Evolutionary conservation across 1,140 invertebrate species (phyloP).

Genomic region (Samia ricini): DNA sequence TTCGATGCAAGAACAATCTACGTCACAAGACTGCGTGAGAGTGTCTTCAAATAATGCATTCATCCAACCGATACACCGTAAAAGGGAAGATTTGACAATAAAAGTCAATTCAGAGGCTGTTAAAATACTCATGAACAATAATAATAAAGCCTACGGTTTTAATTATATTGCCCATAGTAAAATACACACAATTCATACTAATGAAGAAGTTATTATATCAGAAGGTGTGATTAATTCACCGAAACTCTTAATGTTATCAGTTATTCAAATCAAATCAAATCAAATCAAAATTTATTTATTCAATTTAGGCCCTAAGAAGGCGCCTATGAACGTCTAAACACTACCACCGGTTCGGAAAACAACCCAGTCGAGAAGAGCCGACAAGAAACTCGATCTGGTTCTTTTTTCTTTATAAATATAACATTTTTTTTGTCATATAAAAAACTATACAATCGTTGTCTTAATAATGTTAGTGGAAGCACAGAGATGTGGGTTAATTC

Average conservation of each 20-base stretch:
- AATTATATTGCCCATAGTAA: constrained; percentile 79
- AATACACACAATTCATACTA: constrained; percentile 68
- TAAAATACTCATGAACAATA: constrained; percentile 84
- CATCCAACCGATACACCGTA: constrained; percentile 83
- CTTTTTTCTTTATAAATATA: too few relatives aligned
- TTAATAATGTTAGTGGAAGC: too few relatives aligned
- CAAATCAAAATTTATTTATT: too few relatives aligned
- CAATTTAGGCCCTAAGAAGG: too few relatives aligned
- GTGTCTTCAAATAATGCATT: constrained; percentile 87
- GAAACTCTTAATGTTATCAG: constrained; percentile 85
- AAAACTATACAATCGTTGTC: too few relatives aligned
- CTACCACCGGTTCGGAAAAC: too few relatives aligned
- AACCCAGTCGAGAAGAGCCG: too few relatives aligned
- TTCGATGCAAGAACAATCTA: constrained; percentile 78
- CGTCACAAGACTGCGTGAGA: constrained; percentile 79
- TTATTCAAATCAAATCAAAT: too few relatives aligned
- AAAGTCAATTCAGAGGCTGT: constrained; percentile 83
- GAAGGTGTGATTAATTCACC: constrained; percentile 84
- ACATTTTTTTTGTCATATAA: too few relatives aligned
- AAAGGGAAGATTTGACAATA: constrained; percentile 84
- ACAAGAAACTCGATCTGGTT: too few relatives aligned
- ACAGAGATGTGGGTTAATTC: too few relatives aligned
- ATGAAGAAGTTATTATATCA: constrained; percentile 84
- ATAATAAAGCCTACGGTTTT: constrained; percentile 84
- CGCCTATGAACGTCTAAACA: too few relatives aligned